These are phyloP conservation scores for Aleiodes alternator DNA, from an alignment of 2,888 invertebrate species.

Conservation along the genomic window DNA sequence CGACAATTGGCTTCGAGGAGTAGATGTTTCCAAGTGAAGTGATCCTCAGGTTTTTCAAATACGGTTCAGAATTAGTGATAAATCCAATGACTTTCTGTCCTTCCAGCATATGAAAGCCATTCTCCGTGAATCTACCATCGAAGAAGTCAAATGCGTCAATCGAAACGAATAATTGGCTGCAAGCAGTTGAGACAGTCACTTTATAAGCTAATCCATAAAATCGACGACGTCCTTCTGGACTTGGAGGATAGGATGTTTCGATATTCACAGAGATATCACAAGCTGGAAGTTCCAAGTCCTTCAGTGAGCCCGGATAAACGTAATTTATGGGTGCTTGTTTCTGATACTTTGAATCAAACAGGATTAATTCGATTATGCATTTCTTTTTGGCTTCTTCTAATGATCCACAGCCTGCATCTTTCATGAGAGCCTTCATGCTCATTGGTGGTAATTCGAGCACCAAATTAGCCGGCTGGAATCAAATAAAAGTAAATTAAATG, in stretches of 20 bases:
- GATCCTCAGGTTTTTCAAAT: too few relatives aligned
- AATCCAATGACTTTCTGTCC: slow-evolving; percentile 61
- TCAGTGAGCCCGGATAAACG: slow-evolving; percentile 80
- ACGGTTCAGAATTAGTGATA: neutral
- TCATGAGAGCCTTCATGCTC: slow-evolving; percentile 69
- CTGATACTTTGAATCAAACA: slow-evolving; percentile 76
- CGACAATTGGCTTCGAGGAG: too few relatives aligned
- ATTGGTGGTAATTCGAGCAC: slow-evolving; percentile 63
- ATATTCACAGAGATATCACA: slow-evolving; percentile 76
- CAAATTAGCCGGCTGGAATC: slow-evolving; percentile 65
- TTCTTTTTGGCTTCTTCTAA: slow-evolving; percentile 65
- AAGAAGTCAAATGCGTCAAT: slow-evolving; percentile 77
- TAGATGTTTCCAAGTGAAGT: too few relatives aligned
- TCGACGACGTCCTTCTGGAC: slow-evolving; percentile 54
- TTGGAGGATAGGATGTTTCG: neutral
- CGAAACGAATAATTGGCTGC: slow-evolving; percentile 84
- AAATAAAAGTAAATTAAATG: slow-evolving; percentile 46
- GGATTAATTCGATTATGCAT: slow-evolving; percentile 76
- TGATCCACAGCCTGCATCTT: slow-evolving; percentile 67
- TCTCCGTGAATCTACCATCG: slow-evolving; percentile 84
- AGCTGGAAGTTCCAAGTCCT: slow-evolving; percentile 76
- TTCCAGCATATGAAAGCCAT: slow-evolving; percentile 81
- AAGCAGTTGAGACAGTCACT: slow-evolving; percentile 75
- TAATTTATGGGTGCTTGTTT: slow-evolving; percentile 81
- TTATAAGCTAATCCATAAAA: slow-evolving; percentile 61